Evolutionary conservation across 1,140 invertebrate genomes (phyloP), one percentile per base, ranked within the genome.

Genomic region (Trachymyrmex septentrionalis): DNA sequence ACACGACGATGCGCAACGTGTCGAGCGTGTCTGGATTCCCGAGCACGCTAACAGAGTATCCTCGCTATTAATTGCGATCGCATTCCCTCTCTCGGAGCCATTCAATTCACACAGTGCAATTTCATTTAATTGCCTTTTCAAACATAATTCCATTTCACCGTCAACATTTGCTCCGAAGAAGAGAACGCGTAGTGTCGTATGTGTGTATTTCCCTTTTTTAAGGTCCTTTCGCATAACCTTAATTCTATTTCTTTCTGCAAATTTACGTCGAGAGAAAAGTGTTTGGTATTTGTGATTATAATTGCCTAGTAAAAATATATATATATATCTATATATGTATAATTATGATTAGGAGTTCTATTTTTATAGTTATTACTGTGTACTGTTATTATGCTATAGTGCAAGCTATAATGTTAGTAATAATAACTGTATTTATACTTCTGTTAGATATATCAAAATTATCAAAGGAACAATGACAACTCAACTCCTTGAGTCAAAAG

Each of bases 21-120:
- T 63, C 80, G 55, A 61, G 80, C 67, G 55, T 73, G 53, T 84
- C 69, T 84, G 80, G 80, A 84, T 84, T 84, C 69, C 55, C 80
- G 69, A 61, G 24, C 80, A 30, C 69, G 80, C 50, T 63, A 73
- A 61, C 38, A 34, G 30, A 44, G 69, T 73, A 61, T 61, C 38
- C 30, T 50, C 50, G 50, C 69, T 50, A 84, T 61, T 84, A 81
- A 81, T 75, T 57, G 69, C 53, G 55, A 44, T 59, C 53, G 66
- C 34, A 59, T 48, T 84, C 69, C 57, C 55, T 34, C 55, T 34
- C 72, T 73, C 50, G 16, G 24, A 24, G 59, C 55, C 66, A n/a
- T 57, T 44, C 64, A 27, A 50, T 38, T 21, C 30, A 16, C 30
- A 16, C 34, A 27, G 24, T 16, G 44, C 61, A 80, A 67, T 81